These are phyloP conservation scores for Austrolebias charrua DNA, from an alignment of 2,797 vertebrate species.

Conservation along the genomic window DNA sequence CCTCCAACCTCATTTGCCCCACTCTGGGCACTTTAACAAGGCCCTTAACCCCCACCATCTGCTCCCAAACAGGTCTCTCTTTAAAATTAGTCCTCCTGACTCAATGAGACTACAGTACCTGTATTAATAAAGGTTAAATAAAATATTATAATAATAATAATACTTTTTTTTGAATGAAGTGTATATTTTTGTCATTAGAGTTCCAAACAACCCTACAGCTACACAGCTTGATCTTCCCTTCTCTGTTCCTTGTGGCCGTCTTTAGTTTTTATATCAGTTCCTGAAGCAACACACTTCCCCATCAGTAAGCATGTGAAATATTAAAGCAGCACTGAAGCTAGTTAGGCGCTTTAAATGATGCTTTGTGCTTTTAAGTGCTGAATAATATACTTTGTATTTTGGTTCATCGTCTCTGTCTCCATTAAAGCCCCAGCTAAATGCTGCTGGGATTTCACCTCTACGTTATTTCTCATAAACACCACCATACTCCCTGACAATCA, in stretches of 20 bases:
- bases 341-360: constrained; percentile 69
- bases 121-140: too few relatives aligned
- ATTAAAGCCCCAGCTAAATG: constrained; percentile 68
- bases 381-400: constrained; percentile 78
- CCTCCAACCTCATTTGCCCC: too few relatives aligned
- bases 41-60: too few relatives aligned
- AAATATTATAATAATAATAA: too few relatives aligned
- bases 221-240: constrained; percentile 24
- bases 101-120: too few relatives aligned
- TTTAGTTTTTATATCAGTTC: constrained; percentile 43
- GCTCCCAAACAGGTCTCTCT: too few relatives aligned
- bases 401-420: constrained; percentile 72
- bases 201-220: constrained; percentile 3
- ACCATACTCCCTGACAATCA: constrained; percentile 55
- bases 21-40: too few relatives aligned
- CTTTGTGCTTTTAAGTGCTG: constrained; percentile 74
- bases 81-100: too few relatives aligned
- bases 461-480: constrained; percentile 67
- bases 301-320: constrained; percentile 71
- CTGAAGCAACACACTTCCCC: constrained; percentile 31
- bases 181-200: constrained; percentile 8
- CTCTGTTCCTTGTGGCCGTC: constrained; percentile 39
- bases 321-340: constrained; percentile 68
- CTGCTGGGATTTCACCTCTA: constrained; percentile 56
- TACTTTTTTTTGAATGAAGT: too few relatives aligned